Evolutionary conservation across 2,888 invertebrate species (phyloP).

Genomic region (Rapana venosa): DNA sequence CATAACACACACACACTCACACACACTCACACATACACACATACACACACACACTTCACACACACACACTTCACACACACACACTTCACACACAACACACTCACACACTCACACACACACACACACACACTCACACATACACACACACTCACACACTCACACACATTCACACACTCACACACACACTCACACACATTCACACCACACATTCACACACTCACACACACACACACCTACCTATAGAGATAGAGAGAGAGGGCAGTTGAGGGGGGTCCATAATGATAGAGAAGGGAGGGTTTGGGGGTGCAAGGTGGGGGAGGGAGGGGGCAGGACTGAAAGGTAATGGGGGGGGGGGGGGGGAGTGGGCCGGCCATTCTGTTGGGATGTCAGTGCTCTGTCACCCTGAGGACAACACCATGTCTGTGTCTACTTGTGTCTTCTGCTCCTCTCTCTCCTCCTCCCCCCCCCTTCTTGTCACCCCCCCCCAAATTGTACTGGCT

Average conservation of each 20-base stretch:
- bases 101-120: slow-evolving; percentile 6
- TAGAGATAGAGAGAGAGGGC: too few species aligned
- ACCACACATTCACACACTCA: background rate
- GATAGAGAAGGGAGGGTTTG: too few species aligned
- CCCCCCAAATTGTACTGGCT: too few species aligned
- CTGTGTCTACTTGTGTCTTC: too few species aligned
- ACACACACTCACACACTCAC: background rate
- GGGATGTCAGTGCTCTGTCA: background rate
- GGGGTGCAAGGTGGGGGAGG: too few species aligned
- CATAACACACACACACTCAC: background rate
- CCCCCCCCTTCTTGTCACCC: too few species aligned
- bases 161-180: background rate
- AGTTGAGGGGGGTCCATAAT: too few species aligned
- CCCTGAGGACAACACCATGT: background rate
- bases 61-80: background rate
- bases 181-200: background rate
- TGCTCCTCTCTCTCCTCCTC: too few species aligned
- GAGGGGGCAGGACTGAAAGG: too few species aligned
- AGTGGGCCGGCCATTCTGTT: too few species aligned
- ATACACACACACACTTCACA: background rate
- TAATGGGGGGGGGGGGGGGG: too few species aligned
- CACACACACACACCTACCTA: background rate
- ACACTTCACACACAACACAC: background rate
- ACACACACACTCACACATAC: slow-evolving; percentile 1
- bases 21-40: slow-evolving; percentile 7